Evolutionary conservation across 2,888 invertebrate genomes (phyloP).

Genomic region (Allacma fusca): DNA sequence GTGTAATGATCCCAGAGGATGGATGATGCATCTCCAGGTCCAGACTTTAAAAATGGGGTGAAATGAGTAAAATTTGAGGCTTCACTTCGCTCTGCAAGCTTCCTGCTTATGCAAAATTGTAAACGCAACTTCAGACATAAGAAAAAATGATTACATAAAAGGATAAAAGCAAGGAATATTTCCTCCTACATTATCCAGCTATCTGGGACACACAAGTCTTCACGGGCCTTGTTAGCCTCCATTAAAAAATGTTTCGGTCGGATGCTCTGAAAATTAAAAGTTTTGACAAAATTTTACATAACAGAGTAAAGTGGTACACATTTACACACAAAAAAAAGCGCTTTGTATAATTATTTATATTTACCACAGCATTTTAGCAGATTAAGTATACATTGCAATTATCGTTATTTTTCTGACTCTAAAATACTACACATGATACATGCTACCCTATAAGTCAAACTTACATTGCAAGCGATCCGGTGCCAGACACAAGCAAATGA

Average conservation of each 20-base stretch:
- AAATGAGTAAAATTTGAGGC: neutral
- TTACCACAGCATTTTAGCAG: neutral
- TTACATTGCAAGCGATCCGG: constrained; percentile 56
- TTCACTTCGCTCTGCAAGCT: constrained; percentile 19
- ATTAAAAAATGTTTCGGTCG: constrained; percentile 56
- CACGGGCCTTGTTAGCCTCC: constrained; percentile 54
- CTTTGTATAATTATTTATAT: neutral
- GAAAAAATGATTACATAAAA: neutral
- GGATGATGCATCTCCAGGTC: neutral
- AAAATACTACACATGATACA: no score
- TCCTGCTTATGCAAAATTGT: constrained; percentile 8
- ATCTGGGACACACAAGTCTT: constrained; percentile 47
- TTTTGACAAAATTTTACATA: no score
- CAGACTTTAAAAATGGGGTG: constrained; percentile 28
- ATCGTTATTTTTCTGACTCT: neutral
- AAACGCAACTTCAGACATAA: neutral
- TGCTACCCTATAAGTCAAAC: neutral
- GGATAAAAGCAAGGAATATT: no score
- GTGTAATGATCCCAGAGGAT: constrained; percentile 51
- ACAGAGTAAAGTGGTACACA: no score
- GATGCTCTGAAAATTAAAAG: constrained; percentile 48
- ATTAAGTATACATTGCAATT: neutral
- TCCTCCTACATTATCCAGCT: constrained; percentile 51
- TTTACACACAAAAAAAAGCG: no score
- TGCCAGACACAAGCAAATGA: constrained; percentile 58